Evolutionary conservation across 2,797 vertebrate genomes (phyloP).

Genomic region (Todus mexicanus): DNA sequence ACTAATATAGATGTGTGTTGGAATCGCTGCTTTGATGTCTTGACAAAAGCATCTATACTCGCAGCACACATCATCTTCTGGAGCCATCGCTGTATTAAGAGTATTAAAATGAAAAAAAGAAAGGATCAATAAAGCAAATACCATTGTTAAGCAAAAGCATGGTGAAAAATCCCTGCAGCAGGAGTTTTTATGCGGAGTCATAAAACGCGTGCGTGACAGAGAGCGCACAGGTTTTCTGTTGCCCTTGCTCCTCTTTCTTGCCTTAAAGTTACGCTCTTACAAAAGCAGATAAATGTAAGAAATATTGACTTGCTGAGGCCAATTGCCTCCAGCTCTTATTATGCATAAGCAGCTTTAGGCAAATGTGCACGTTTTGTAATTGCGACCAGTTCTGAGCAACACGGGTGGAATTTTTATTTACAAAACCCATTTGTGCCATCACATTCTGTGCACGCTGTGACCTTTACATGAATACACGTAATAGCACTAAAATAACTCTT

Average conservation of each 20-base stretch:
- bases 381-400: background rate
- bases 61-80: background rate
- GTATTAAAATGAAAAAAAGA: background rate
- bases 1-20: background rate
- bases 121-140: conserved; percentile 24
- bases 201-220: background rate
- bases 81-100: background rate
- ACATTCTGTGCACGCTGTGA: background rate
- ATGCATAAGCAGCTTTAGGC: background rate
- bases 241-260: background rate
- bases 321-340: background rate
- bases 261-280: background rate
- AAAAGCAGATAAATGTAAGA: background rate
- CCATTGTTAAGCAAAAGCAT: background rate
- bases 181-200: background rate
- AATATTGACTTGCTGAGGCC: background rate
- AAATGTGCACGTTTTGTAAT: background rate
- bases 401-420: background rate
- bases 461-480: background rate
- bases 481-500: background rate
- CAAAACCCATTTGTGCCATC: background rate
- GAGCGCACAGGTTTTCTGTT: background rate
- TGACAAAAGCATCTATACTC: background rate
- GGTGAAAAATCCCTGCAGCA: background rate
- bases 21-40: background rate